Conservation (phyloP, 2,888 invertebrate species). For the Mesodorylaimus sp. region DNA sequence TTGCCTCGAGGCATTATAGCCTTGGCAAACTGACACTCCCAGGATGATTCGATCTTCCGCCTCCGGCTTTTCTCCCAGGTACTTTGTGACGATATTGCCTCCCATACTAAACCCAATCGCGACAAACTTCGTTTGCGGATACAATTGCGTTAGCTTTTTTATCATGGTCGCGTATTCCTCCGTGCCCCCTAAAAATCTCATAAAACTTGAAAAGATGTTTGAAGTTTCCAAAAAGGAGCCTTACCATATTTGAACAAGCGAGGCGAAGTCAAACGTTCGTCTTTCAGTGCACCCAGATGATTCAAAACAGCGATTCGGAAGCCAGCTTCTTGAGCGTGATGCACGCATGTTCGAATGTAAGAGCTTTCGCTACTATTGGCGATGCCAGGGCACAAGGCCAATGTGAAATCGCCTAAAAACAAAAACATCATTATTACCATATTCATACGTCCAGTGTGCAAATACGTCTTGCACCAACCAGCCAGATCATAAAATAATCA, state of each 20-base stretch:
- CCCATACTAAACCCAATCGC: slow-evolving; percentile 82
- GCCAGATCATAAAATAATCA: too few relatives aligned
- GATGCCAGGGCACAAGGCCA: slow-evolving; percentile 75
- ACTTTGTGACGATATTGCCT: slow-evolving; percentile 78
- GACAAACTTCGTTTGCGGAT: slow-evolving; percentile 56
- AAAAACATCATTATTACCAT: too few relatives aligned
- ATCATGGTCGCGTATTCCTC: slow-evolving; percentile 71
- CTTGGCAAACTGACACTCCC: slow-evolving; percentile 78
- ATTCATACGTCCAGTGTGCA: too few relatives aligned
- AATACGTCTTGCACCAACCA: too few relatives aligned
- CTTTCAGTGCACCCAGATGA: slow-evolving; percentile 69
- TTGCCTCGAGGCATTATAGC: slow-evolving; percentile 75
- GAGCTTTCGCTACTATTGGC: slow-evolving; percentile 84
- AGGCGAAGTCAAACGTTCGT: slow-evolving; percentile 64
- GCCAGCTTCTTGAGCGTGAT: slow-evolving; percentile 72
- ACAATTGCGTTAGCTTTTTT: slow-evolving; percentile 49
- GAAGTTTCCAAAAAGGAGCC: too few relatives aligned
- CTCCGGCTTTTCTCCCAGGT: slow-evolving; percentile 50
- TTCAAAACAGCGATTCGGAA: slow-evolving; percentile 80
- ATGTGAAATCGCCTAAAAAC: slow-evolving; percentile 57
- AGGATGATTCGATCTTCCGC: slow-evolving; percentile 48
- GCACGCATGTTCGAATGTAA: slow-evolving; percentile 77
- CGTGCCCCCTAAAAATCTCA: slow-evolving; percentile 59
- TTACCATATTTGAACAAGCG: slow-evolving; percentile 80
- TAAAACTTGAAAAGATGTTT: too few relatives aligned